Conservation (phyloP, 2,888 invertebrate genomes). For the Zeuzera pyrina region DNA sequence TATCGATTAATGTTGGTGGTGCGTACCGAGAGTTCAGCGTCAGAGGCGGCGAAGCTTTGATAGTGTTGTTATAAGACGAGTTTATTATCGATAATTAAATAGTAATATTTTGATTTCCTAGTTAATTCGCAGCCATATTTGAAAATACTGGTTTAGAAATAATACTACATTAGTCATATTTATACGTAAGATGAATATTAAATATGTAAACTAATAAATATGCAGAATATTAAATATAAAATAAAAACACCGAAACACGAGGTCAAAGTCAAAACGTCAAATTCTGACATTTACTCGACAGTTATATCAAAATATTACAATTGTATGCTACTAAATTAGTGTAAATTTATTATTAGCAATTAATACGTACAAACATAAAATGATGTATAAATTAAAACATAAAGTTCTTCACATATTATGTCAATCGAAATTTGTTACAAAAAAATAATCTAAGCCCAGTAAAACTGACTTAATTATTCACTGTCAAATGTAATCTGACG, state of each 20-base stretch:
- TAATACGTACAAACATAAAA: too few species aligned
- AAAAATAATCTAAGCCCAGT: too few species aligned
- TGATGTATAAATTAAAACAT: too few species aligned
- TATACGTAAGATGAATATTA: background rate
- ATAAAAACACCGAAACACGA: background rate
- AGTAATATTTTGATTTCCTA: too few species aligned
- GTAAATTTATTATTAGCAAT: too few species aligned
- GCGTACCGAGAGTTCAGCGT: slow-evolving; percentile 16
- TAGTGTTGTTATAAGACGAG: too few species aligned
- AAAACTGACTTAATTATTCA: slow-evolving; percentile 3
- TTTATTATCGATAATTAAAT: too few species aligned
- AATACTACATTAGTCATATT: background rate
- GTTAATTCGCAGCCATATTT: too few species aligned
- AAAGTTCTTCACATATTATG: too few species aligned
- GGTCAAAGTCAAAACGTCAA: background rate
- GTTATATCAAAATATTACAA: too few species aligned
- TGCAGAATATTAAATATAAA: background rate
- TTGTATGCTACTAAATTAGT: too few species aligned
- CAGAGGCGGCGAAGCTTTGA: slow-evolving; percentile 7
- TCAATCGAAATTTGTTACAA: too few species aligned
- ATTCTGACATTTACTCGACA: background rate
- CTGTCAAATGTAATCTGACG: slow-evolving; percentile 10
- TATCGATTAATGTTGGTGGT: slow-evolving; percentile 30
- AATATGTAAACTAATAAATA: background rate
- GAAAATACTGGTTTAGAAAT: background rate